Base-by-base conservation (phyloP, 2,113 vertebrate species). In the Verasper variegatus region DNA sequence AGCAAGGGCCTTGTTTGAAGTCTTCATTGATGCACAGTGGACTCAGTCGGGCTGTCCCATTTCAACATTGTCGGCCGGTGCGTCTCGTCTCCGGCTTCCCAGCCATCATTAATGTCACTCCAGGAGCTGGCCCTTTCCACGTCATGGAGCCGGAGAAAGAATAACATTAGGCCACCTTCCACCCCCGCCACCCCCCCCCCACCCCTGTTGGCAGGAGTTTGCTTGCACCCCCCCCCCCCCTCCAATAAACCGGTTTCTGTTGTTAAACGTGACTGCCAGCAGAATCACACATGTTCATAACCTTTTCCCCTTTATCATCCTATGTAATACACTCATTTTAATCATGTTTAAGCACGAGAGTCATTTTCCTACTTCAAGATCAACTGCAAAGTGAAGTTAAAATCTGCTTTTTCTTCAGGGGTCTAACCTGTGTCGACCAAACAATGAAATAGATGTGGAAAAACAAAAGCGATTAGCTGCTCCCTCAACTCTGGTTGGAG, bases 1-100 rank as follows among this genome's bases (percentile, higher is more conserved):
- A 92, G 83, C 89, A 76, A 76, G 85, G 85, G 78, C 85, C 86
- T 81, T 73, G 82, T 91, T 88, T 92, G 83, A 92, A 91, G 92
- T 88, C 92, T 93, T 92, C 88, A 92, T 90, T 89, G 89, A 88
- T 71, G 80, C 85, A 80, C 84, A 74, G 80, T 66, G 74, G 84
- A 40, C 35, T 37, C 20, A 82, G 77, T 73, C 82, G 51, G 62
- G 75, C 72, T 82, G 82, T 81, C 81, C 75, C 84, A 83, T 84
- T 82, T 75, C 82, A 86, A 87, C 86, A 89, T 64, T 86, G 87
- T 52, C 75, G 20, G 14, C 81, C 80, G 56, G 68, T 64, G 74
- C 56, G 60, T 70, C 80, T 74, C 74, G 13, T n/a, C 18, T n/a
- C 51, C 51, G 7, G 72, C 72, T 85, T 78, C 72, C 76, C 82